phyloP scores from a whole-genome alignment of 2,888 invertebrate genomes.

The Tenthredo distinguenda region DNA sequence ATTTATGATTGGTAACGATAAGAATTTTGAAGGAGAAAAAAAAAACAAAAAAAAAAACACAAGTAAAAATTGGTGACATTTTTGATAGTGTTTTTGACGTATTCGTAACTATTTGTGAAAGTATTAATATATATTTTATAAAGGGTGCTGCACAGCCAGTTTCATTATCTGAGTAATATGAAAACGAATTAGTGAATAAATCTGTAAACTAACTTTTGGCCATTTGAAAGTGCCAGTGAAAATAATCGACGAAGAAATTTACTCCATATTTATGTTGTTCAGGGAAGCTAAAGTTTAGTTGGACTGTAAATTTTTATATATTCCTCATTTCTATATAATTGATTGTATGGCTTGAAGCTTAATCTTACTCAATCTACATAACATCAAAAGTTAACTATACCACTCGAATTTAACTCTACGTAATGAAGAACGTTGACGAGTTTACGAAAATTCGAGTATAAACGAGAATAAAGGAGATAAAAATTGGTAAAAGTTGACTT shows the following conservation, averaged over 20 bases:
- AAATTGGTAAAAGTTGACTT: not conserved
- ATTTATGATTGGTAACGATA: not conserved
- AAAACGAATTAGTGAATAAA: not conserved
- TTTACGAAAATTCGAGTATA: not conserved
- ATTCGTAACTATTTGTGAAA: not conserved
- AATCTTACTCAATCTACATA: not conserved
- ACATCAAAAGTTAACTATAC: constrained; percentile 28
- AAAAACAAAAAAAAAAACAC: not conserved
- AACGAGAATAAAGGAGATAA: not conserved
- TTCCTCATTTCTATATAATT: not conserved
- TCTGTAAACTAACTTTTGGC: not conserved
- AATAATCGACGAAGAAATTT: not conserved
- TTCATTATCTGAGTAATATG: not conserved
- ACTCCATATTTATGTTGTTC: not conserved
- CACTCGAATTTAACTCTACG: not conserved
- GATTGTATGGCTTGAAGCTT: not conserved
- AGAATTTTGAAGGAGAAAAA: not conserved
- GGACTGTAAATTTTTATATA: not conserved
- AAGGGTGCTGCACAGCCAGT: not conserved
- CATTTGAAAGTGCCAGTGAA: not conserved
- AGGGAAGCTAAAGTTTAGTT: not conserved
- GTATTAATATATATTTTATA: not conserved
- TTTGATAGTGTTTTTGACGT: not conserved
- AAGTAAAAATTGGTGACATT: constrained; percentile 4
- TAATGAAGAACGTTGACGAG: not conserved